Conservation (phyloP, 35 echinoderm and acorn worm species). For the Lytechinus pictus region DNA sequence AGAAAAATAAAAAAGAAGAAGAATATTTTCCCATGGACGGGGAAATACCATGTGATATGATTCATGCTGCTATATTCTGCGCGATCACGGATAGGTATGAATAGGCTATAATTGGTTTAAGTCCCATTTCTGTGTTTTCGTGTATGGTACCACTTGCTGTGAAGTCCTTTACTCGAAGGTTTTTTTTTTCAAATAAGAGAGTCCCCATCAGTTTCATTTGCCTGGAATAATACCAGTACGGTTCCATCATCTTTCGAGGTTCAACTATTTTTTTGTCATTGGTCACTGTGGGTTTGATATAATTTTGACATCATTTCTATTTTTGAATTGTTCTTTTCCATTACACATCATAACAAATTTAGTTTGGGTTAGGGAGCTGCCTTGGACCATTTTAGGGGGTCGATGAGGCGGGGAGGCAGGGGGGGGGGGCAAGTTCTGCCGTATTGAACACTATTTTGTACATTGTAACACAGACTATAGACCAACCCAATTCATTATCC, state of each 20-base stretch:
- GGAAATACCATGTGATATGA: neutral
- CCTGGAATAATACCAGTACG: neutral
- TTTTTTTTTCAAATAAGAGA: neutral
- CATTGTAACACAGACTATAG: too few relatives aligned
- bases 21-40: neutral
- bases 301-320: neutral
- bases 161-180: neutral
- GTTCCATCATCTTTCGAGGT: neutral
- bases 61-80: neutral
- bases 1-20: neutral
- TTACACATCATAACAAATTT: too few relatives aligned
- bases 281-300: neutral
- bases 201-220: neutral
- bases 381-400: too few relatives aligned
- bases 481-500: too few relatives aligned
- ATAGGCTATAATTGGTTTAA: neutral
- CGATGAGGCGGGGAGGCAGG: too few relatives aligned
- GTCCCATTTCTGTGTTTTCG: neutral
- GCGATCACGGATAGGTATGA: neutral
- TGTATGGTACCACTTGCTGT: neutral
- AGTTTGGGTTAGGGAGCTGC: too few relatives aligned
- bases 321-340: neutral
- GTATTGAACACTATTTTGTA: too few relatives aligned
- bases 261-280: neutral
- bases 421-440: neutral